Evolutionary conservation across 2,888 invertebrate species (phyloP).

Genomic region (Drosophila aldrichi): DNA sequence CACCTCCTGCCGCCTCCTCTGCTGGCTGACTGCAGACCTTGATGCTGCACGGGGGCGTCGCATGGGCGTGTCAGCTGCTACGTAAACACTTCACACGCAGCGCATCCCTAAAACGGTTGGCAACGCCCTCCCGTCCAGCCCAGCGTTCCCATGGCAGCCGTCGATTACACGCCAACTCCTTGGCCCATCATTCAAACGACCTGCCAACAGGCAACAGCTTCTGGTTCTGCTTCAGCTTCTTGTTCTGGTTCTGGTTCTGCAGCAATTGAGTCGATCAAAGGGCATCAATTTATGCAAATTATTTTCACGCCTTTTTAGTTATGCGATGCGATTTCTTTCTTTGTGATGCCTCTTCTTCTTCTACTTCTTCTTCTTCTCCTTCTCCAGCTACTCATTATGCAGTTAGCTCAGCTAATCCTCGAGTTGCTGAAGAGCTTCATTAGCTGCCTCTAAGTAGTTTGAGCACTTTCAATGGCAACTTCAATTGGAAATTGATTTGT

Average conservation of each 20-base stretch:
- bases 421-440: not conserved
- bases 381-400: not conserved
- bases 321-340: slow-evolving; percentile 77
- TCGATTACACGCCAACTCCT: slow-evolving; percentile 63
- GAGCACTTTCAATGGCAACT: not conserved
- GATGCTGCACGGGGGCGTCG: slow-evolving; percentile 31
- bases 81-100: slow-evolving; percentile 71
- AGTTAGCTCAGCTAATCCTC: not conserved
- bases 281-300: slow-evolving; percentile 86
- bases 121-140: slow-evolving; percentile 51
- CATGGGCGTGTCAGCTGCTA: slow-evolving; percentile 61
- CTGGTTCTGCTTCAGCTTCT: not conserved
- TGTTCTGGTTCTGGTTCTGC: slow-evolving; percentile 4
- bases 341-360: not conserved
- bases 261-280: slow-evolving; percentile 84
- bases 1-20: not conserved
- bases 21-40: slow-evolving; percentile 32
- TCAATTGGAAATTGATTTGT: not conserved
- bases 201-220: slow-evolving; percentile 9
- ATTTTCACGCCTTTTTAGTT: slow-evolving; percentile 86
- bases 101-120: slow-evolving; percentile 77
- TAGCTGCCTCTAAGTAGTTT: not conserved
- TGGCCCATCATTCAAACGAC: slow-evolving; percentile 17
- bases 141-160: slow-evolving; percentile 75
- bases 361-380: not conserved